Conservation (phyloP, 1,140 invertebrate genomes). For the Phymastichus coffea region DNA sequence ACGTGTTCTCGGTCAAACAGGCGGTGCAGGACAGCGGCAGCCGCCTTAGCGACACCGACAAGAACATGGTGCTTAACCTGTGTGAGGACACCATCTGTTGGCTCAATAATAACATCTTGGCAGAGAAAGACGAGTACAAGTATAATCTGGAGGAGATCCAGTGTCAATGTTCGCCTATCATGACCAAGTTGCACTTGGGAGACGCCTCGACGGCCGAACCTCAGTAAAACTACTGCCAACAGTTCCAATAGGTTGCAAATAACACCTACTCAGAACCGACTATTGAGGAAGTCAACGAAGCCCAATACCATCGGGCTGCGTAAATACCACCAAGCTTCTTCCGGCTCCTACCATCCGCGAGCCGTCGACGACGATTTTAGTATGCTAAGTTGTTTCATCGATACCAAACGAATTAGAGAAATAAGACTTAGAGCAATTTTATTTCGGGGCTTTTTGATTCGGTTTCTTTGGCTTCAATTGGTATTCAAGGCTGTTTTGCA, state of each 20-base stretch:
- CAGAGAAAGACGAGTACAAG: constrained; percentile 77
- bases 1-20: constrained; percentile 69
- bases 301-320: neutral
- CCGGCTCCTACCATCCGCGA: constrained; percentile 12
- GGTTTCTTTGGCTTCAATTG: neutral
- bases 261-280: constrained; percentile 55
- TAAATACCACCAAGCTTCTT: neutral
- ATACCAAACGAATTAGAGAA: neutral
- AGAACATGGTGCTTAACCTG: constrained; percentile 39
- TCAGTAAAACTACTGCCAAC: constrained; percentile 34
- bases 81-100: constrained; percentile 56
- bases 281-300: constrained; percentile 66
- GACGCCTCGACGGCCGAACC: constrained; percentile 40
- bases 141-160: constrained; percentile 73
- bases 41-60: constrained; percentile 43
- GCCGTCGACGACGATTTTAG: neutral
- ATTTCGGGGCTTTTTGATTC: constrained; percentile 9
- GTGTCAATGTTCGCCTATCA: constrained; percentile 69
- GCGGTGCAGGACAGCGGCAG: constrained; percentile 45
- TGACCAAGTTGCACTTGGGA: constrained; percentile 73
- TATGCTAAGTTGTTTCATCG: neutral
- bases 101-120: constrained; percentile 67
- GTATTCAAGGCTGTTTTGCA: neutral
- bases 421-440: constrained; percentile 3
- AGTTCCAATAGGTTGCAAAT: constrained; percentile 27